Base-by-base conservation (phyloP, 2,797 vertebrate species). In the Neopelma chrysocephalum region DNA sequence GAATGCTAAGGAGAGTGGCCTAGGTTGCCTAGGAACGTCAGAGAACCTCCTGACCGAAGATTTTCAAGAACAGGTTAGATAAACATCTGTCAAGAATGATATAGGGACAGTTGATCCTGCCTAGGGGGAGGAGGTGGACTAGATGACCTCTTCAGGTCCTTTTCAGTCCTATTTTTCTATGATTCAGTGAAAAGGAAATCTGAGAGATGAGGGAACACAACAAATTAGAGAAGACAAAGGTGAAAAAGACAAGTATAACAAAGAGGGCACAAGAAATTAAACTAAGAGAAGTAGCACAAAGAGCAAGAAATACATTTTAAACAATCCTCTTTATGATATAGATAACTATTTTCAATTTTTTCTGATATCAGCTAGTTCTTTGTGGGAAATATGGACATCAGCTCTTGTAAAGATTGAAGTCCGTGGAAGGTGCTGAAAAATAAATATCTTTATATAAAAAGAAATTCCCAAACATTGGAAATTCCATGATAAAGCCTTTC, bases 61-160 rank as follows among this genome's bases (percentile, higher is more conserved):
- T 79, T 96, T 94, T 94, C 76, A 94, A 95, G 92, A 94, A 82
- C 38, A 79, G 73, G 72, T 66, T 90, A 87, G 90, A 89, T 80
- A 93, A 95, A 95, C 86, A 84, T 90, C 80, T 92, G 86, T 88
- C 92, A 95, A 84, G 77, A 84, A 78, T 43, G 80, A 94, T 82
- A 90, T 5, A 92, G 88, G 83, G 58, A 93, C 73, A 92, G 77
- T 18, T 92, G 88, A 95, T 94, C 80, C 80, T 90, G 88, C 91
- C 82, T 83, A 61, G 50, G 66, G 42, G 80, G 42, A 93, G 65
- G 50, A 61, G 47, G 65, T 8, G 4, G 66, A 88, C 85, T 83
- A 23, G 45, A 45, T 62, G 86, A 88, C 85, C 82, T 91, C 94
- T 86, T 86, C 73, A 78, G 66, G 80, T 90, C 77, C 65, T 92